Conservation (phyloP, 2,888 invertebrate species). For the Ichneumon xanthorius region DNA sequence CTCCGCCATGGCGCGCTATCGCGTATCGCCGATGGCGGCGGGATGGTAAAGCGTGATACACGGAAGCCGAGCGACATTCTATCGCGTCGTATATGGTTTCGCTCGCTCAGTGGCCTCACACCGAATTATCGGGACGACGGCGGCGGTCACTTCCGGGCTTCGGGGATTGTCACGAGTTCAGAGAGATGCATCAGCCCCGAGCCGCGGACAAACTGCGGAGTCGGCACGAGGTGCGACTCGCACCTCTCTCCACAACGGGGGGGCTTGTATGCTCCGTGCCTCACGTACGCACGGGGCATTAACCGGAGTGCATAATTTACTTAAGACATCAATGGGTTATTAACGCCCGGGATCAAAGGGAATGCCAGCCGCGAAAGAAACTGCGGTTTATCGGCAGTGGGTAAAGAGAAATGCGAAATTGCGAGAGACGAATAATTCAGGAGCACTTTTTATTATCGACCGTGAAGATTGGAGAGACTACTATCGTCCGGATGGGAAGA, state of each 20-base stretch:
- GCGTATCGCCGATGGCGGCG: not conserved
- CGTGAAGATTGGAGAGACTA: conserved; percentile 32
- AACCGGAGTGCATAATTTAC: conserved; percentile 36
- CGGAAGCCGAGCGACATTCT: conserved; percentile 15
- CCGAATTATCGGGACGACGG: conserved; percentile 32
- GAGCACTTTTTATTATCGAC: conserved; percentile 53
- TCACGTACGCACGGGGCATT: conserved; percentile 12
- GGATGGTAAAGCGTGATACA: not conserved
- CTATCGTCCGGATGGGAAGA: conserved; percentile 20
- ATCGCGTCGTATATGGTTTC: conserved; percentile 3
- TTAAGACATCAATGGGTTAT: conserved; percentile 19
- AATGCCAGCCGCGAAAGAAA: not conserved
- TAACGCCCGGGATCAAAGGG: conserved; percentile 17
- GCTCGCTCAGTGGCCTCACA: not conserved
- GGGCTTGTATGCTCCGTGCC: not conserved
- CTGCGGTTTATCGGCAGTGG: not conserved
- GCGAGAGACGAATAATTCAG: conserved; percentile 33
- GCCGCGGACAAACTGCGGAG: not conserved
- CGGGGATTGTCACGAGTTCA: conserved; percentile 14
- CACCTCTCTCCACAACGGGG: not conserved
- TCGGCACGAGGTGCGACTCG: not conserved
- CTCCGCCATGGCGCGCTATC: not conserved
- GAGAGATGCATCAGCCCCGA: not conserved
- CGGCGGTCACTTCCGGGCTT: conserved; percentile 42
- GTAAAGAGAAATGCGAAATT: not conserved